Evolutionary conservation across 2,888 invertebrate genomes (phyloP).

Genomic region (Epistrophella euchroma): DNA sequence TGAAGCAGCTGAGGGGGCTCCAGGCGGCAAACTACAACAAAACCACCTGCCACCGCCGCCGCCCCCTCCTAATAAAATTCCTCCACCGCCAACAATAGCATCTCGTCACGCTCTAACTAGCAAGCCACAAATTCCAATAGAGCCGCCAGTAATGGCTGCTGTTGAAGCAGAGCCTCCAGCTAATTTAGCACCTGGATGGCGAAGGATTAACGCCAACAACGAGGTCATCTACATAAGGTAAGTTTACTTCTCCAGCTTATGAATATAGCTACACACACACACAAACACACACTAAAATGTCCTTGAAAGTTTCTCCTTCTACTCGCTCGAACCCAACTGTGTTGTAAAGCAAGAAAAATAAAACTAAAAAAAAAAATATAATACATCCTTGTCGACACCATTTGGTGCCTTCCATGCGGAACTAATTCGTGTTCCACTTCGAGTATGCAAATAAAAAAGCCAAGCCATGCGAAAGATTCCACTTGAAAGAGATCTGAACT

Average conservation of each 20-base stretch:
- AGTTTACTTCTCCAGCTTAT: constrained; percentile 78
- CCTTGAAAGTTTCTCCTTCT: constrained; percentile 62
- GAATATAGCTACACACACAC: not conserved
- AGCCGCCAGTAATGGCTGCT: constrained; percentile 48
- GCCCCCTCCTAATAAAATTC: constrained; percentile 66
- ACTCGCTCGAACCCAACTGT: not conserved
- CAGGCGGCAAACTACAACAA: constrained; percentile 76
- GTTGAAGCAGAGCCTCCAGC: constrained; percentile 76
- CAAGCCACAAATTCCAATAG: constrained; percentile 63
- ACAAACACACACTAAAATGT: constrained; percentile 40
- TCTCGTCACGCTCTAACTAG: constrained; percentile 73
- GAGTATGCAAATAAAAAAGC: constrained; percentile 57
- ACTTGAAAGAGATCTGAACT: constrained; percentile 57
- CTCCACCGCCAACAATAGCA: constrained; percentile 78
- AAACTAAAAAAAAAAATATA: constrained; percentile 41
- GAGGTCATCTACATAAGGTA: constrained; percentile 92
- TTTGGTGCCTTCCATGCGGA: constrained; percentile 66
- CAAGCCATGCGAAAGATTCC: constrained; percentile 63
- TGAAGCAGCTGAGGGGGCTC: constrained; percentile 76
- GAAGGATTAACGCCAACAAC: constrained; percentile 89
- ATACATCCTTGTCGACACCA: constrained; percentile 71
- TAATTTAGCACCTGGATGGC: constrained; percentile 91
- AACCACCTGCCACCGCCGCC: constrained; percentile 58
- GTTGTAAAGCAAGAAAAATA: constrained; percentile 7
- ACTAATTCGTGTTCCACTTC: constrained; percentile 68